Conservation (phyloP, 2,113 vertebrate species). For the Hippoglossus stenolepis region DNA sequence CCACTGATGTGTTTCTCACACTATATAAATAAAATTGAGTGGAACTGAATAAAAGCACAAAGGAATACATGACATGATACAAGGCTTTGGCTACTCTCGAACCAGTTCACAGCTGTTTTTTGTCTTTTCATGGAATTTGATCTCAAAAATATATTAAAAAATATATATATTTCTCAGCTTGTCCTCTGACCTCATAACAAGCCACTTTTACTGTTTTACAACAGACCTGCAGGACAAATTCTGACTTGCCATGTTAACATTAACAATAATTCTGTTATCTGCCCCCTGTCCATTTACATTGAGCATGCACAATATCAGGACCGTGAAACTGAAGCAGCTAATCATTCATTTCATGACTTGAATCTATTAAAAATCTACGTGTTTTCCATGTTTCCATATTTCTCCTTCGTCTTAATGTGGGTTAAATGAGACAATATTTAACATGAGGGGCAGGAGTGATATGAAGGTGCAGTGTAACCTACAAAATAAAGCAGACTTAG, state of each 20-base stretch:
- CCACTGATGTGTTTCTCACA: not conserved
- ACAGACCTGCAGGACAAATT: too few species aligned
- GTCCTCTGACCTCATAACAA: not conserved
- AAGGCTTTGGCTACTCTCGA: not conserved
- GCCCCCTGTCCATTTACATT: too few species aligned
- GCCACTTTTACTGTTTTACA: too few species aligned
- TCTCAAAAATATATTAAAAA: too few species aligned
- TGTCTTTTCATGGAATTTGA: not conserved
- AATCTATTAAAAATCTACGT: too few species aligned
- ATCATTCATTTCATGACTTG: too few species aligned
- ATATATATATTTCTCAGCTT: not conserved
- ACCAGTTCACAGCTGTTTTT: not conserved
- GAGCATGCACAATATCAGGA: too few species aligned
- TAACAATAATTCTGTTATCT: too few species aligned
- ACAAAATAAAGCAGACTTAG: slow-evolving; percentile 50
- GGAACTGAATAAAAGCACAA: not conserved
- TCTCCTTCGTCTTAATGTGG: not conserved
- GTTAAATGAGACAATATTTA: too few species aligned
- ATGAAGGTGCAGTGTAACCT: slow-evolving; percentile 15
- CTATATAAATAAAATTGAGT: not conserved
- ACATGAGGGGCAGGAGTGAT: not conserved
- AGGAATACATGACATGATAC: not conserved
- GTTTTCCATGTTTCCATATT: not conserved
- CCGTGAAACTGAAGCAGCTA: too few species aligned
- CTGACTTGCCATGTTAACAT: too few species aligned